phyloP scores from a whole-genome alignment of 2,113 vertebrate genomes.

The Nothocercus nigrocapillus region DNA sequence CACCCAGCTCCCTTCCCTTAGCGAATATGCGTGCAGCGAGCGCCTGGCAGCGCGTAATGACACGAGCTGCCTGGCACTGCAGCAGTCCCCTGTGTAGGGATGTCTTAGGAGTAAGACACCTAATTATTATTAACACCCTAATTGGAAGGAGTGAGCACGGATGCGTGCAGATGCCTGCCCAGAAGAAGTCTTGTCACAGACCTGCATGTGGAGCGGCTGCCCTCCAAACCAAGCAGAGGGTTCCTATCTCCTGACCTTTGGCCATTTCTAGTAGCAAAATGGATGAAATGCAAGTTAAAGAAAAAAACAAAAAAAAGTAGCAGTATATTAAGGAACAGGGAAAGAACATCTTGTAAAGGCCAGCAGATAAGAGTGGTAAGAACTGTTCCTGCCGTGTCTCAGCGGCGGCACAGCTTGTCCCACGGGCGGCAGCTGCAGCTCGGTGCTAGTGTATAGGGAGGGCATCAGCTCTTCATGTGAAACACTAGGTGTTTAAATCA shows the following conservation, averaged over 20 bases:
- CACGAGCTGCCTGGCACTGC: constrained; percentile 66
- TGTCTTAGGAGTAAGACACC: constrained; percentile 66
- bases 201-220: not conserved
- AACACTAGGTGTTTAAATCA: not conserved
- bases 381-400: not conserved
- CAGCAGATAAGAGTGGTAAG: constrained; percentile 36
- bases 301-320: not conserved
- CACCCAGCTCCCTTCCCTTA: constrained; percentile 2
- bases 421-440: not conserved
- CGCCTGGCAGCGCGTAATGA: constrained; percentile 41
- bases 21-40: constrained; percentile 41
- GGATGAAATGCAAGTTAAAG: not conserved
- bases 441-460: not conserved
- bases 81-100: constrained; percentile 60
- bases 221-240: not conserved
- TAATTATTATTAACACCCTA: constrained; percentile 72
- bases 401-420: constrained; percentile 7
- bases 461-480: not conserved
- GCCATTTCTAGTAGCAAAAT: not conserved
- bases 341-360: constrained; percentile 42
- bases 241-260: not conserved
- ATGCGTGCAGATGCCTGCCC: not conserved
- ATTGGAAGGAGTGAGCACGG: constrained; percentile 25
- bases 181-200: not conserved
- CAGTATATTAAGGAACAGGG: not conserved